Evolutionary conservation across 2,113 vertebrate species (phyloP).

Genomic region (Glaucomys volans): DNA sequence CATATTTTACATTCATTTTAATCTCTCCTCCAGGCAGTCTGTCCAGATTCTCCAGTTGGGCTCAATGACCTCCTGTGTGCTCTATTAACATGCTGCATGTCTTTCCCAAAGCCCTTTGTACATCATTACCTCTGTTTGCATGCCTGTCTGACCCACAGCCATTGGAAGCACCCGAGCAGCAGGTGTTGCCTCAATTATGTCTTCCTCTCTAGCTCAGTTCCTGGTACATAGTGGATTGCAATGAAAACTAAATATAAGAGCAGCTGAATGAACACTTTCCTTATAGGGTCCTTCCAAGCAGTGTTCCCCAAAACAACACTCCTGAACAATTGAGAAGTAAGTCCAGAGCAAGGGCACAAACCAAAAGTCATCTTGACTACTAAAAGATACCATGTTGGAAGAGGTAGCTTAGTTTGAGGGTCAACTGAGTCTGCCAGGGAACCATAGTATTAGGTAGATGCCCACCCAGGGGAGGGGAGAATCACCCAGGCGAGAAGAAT

Average conservation of each 20-base stretch:
- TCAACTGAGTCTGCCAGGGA: background rate
- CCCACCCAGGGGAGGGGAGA: background rate
- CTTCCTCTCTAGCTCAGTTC: background rate
- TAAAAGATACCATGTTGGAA: background rate
- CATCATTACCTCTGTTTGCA: background rate
- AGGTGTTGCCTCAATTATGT: background rate
- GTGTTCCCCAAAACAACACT: background rate
- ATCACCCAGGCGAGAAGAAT: background rate
- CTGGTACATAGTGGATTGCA: background rate
- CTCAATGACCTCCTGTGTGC: background rate
- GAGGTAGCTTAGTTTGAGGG: background rate
- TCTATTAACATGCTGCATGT: background rate
- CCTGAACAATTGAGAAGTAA: conserved; percentile 42
- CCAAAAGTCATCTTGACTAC: background rate
- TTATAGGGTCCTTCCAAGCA: background rate
- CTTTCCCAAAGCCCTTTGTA: background rate
- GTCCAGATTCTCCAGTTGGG: background rate
- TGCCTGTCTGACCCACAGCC: background rate
- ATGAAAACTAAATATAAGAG: background rate
- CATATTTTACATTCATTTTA: background rate
- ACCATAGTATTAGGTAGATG: background rate
- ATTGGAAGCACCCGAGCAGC: background rate
- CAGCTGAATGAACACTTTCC: background rate
- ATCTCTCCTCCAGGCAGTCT: background rate
- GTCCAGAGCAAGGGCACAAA: background rate